Percentiles rank a stretch among this genome's conserved stretches.
phyloP scores from a whole-genome alignment of 2,888 invertebrate genomes.

The Syrista parreyssii region DNA sequence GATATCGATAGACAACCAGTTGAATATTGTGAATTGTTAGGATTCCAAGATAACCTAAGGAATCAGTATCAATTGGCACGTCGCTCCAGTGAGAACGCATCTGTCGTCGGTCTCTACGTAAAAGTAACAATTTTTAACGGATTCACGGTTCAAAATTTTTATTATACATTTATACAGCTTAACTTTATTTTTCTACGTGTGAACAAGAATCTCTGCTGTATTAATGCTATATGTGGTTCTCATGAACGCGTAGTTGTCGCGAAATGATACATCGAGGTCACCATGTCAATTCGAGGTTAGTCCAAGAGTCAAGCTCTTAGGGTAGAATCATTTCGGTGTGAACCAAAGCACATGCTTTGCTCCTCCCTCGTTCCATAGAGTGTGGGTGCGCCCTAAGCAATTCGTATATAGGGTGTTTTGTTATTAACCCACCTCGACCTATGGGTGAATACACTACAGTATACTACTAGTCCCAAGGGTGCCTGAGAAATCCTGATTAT shows the following conservation, averaged over 20 bases:
- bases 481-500: background rate
- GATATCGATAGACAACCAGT: background rate
- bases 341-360: conserved; percentile 51
- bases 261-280: conserved; percentile 27
- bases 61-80: background rate
- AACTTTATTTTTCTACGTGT: background rate
- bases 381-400: conserved; percentile 44
- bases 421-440: conserved; percentile 55
- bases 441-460: no score
- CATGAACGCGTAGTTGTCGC: background rate
- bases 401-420: conserved; percentile 53
- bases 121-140: background rate
- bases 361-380: conserved; percentile 8
- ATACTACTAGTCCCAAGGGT: background rate
- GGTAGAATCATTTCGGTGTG: conserved; percentile 35
- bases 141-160: background rate
- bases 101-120: background rate
- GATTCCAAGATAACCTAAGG: background rate
- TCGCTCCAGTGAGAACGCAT: background rate
- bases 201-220: background rate
- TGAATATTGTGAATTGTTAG: background rate
- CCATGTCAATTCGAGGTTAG: conserved; percentile 39
- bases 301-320: conserved; percentile 6
- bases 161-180: background rate
- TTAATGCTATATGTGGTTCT: background rate